phyloP scores from a whole-genome alignment of 1,140 invertebrate species.

The Scaptomyza graminum region DNA sequence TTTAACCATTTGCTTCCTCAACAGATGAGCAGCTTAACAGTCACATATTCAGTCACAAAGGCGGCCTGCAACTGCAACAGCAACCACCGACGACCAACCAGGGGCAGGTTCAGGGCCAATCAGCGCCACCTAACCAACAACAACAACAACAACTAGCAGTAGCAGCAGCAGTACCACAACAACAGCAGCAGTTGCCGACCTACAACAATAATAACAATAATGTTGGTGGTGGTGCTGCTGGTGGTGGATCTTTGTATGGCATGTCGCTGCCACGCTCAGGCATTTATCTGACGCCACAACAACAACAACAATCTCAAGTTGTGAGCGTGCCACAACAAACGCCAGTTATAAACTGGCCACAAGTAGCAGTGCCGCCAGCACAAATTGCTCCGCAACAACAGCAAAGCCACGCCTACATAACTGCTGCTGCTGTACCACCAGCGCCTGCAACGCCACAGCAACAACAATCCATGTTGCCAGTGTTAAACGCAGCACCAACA shows the following conservation, averaged over 20 bases:
- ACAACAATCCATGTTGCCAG: slow-evolving; percentile 65
- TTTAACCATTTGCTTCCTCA: slow-evolving; percentile 70
- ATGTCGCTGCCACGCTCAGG: slow-evolving; percentile 67
- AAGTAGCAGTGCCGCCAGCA: slow-evolving; percentile 45
- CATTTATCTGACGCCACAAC: slow-evolving; percentile 65
- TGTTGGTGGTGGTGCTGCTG: slow-evolving; percentile 20
- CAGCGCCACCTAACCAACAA: slow-evolving; percentile 8
- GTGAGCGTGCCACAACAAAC: slow-evolving; percentile 43
- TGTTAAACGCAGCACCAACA: slow-evolving; percentile 62
- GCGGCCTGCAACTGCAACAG: slow-evolving; percentile 85
- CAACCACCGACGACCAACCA: slow-evolving; percentile 22
- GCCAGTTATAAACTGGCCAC: slow-evolving; percentile 42
- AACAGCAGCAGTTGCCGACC: slow-evolving; percentile 44
- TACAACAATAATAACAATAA: slow-evolving; percentile 52
- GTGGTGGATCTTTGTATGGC: slow-evolving; percentile 53
- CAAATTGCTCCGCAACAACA: slow-evolving; percentile 46
- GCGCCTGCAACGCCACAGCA: slow-evolving; percentile 40
- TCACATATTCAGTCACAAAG: slow-evolving; percentile 89
- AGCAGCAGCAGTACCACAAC: slow-evolving; percentile 2
- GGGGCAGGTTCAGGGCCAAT: slow-evolving; percentile 64
- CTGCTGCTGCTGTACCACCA: slow-evolving; percentile 24
- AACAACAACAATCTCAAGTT: slow-evolving; percentile 48
- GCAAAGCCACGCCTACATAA: slow-evolving; percentile 48
- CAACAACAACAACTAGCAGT: not conserved
- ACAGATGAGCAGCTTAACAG: slow-evolving; percentile 80